Evolutionary conservation across 53 echinoderm and acorn worm species (phyloP), one percentile per base, ranked within the genome.

Genomic region (Holothuria scabra): DNA sequence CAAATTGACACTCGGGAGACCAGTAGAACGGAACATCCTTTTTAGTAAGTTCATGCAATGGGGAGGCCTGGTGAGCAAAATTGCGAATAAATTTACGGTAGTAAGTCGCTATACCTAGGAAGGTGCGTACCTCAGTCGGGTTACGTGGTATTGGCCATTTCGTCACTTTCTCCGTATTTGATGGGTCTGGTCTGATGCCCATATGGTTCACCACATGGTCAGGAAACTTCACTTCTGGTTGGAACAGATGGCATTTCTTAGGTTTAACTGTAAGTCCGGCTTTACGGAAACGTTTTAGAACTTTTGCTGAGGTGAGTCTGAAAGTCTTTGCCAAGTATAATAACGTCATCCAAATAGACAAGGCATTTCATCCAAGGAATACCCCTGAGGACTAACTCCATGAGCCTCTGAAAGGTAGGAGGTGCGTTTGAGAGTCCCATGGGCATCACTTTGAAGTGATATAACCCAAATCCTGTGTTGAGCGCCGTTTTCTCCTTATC

Each of bases 401-500:
- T 85, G 29, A 75, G 49, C 29, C 84, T 69, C 22, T 85, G 72
- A 32, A 85, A 85, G 12, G 85, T 85, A 5, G 85, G 59, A 8
- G 85, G 72, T 56, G 85, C 59, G 24, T 74, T 85, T 21, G 74
- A 38, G 48, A 84, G 26, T n/a, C 84, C 72, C 71, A 85, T 55
- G 13, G 85, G 74, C 74, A 74, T 85, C 12, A 74, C 74, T 46
- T 67, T 41, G 24, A 83, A 83, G 22, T 83, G 84, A 22, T 83
- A 83, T 24, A 83, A 25, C 2, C 35, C 26, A 10, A 30, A 28
- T 21, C 67, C 84, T 11, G 67, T 37, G 22, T 67, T 67, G 66
- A 83, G 74, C 56, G 74, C 85, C 18, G 85, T 85, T 72, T 85
- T 85, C 5, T 48, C 11, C 35, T 60, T 86, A 64, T 79, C 86